Percentiles rank a stretch among this genome's conserved stretches.
Evolutionary conservation across 1,140 invertebrate species (phyloP).

Genomic region (Leptonema lineaticorne): DNA sequence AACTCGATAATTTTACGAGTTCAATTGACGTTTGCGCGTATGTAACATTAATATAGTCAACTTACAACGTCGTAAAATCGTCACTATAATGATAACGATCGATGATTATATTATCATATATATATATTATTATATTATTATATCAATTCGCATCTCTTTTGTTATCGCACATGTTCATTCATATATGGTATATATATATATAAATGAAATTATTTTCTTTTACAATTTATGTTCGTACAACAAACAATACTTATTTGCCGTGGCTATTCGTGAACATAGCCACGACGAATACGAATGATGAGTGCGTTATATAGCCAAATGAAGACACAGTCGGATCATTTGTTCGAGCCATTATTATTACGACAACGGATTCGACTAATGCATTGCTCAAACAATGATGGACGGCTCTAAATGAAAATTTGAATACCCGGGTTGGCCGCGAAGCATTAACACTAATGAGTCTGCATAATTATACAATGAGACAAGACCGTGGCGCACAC

Average conservation of each 20-base stretch:
- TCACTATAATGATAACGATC: too few species aligned
- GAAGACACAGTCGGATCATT: slow-evolving; percentile 23
- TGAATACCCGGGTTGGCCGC: slow-evolving; percentile 21
- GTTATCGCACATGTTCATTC: background rate
- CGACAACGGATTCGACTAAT: slow-evolving; percentile 16
- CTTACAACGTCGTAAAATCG: too few species aligned
- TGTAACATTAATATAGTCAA: too few species aligned
- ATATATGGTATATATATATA: too few species aligned
- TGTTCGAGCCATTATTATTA: slow-evolving; percentile 16
- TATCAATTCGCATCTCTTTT: too few species aligned
- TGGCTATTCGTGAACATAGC: background rate
- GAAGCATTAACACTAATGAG: slow-evolving; percentile 22
- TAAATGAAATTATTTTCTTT: background rate
- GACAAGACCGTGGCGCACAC: slow-evolving; percentile 20
- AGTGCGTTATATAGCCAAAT: slow-evolving; percentile 10
- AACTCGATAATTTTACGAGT: too few species aligned
- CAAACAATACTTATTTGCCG: background rate
- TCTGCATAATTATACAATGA: slow-evolving; percentile 24
- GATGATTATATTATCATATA: too few species aligned
- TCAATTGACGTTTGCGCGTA: too few species aligned
- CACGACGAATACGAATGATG: background rate
- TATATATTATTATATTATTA: too few species aligned
- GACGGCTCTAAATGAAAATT: slow-evolving; percentile 21
- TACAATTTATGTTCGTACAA: background rate
- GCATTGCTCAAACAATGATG: slow-evolving; percentile 23